A percentile compares a stretch with the other conserved stretches of the same genome.
phyloP scores from a whole-genome alignment of 2,888 invertebrate genomes.

The Latrodectus hesperus region DNA sequence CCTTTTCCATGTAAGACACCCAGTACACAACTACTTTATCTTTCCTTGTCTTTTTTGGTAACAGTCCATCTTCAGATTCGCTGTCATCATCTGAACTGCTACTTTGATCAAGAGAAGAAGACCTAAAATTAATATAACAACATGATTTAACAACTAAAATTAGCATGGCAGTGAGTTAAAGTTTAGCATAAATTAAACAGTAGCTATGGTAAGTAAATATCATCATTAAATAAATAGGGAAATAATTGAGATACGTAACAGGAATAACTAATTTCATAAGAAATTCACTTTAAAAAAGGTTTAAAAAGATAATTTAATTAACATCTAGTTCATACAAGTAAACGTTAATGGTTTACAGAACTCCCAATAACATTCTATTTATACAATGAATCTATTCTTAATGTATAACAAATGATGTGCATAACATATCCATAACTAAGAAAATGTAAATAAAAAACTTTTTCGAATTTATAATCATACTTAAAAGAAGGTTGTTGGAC shows the following conservation, averaged over 20 bases:
- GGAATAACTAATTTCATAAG: not conserved
- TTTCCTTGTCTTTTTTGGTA: constrained; percentile 81
- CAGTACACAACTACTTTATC: constrained; percentile 87
- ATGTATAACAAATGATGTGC: no score
- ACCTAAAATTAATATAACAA: not conserved
- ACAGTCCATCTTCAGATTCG: constrained; percentile 72
- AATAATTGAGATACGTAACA: no score
- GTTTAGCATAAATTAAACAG: no score
- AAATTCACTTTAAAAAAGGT: not conserved
- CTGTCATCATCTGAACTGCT: constrained; percentile 73
- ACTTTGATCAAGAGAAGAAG: constrained; percentile 54
- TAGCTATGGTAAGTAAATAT: no score
- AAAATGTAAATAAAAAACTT: no score
- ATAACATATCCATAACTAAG: no score
- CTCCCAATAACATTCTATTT: not conserved
- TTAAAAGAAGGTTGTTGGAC: constrained; percentile 63
- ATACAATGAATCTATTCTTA: not conserved
- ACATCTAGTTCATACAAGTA: not conserved
- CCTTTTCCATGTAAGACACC: constrained; percentile 85
- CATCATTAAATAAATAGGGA: no score
- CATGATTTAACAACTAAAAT: no score
- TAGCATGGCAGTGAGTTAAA: no score
- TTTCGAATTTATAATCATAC: not conserved
- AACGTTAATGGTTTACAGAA: not conserved
- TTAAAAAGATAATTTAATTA: not conserved